Evolutionary conservation across 2,888 invertebrate genomes (phyloP).

Genomic region (Xestia xanthographa): DNA sequence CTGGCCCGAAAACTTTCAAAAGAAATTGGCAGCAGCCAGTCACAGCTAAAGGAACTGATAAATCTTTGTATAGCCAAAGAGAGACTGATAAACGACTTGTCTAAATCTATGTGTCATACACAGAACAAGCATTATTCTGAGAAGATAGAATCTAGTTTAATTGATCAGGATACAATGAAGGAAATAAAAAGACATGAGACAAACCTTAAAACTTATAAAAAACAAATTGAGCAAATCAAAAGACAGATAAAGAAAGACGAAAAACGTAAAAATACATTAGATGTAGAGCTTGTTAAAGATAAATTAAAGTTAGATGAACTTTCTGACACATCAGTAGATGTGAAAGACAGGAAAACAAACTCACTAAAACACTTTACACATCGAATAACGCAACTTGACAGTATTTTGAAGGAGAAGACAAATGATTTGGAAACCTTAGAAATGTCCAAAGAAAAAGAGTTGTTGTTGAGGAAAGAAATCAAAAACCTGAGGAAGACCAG

Average conservation of each 20-base stretch:
- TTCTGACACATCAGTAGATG: slow-evolving; percentile 87
- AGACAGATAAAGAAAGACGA: slow-evolving; percentile 94
- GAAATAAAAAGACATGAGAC: slow-evolving; percentile 94
- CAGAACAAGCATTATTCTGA: slow-evolving; percentile 88
- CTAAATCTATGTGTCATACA: slow-evolving; percentile 80
- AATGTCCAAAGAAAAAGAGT: slow-evolving; percentile 91
- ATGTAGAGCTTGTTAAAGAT: slow-evolving; percentile 91
- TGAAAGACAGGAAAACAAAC: slow-evolving; percentile 90
- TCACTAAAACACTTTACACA: slow-evolving; percentile 92
- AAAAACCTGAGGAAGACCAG: slow-evolving; percentile 94
- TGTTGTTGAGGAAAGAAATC: slow-evolving; percentile 94
- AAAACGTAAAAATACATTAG: slow-evolving; percentile 92
- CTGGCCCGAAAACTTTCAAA: slow-evolving; percentile 87
- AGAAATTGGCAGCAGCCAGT: slow-evolving; percentile 92
- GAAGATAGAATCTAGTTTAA: slow-evolving; percentile 90
- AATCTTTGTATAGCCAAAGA: slow-evolving; percentile 92
- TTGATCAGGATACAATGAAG: slow-evolving; percentile 90
- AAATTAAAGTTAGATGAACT: slow-evolving; percentile 89
- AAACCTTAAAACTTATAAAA: slow-evolving; percentile 93
- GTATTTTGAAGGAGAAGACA: slow-evolving; percentile 93
- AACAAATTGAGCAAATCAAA: slow-evolving; percentile 94
- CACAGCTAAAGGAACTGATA: slow-evolving; percentile 93
- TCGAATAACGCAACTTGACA: slow-evolving; percentile 92
- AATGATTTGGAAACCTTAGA: slow-evolving; percentile 92
- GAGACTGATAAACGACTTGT: slow-evolving; percentile 93